Evolutionary conservation across 2,797 vertebrate genomes (phyloP), one percentile per base, ranked within the genome.

Genomic region (Sciurus carolinensis): DNA sequence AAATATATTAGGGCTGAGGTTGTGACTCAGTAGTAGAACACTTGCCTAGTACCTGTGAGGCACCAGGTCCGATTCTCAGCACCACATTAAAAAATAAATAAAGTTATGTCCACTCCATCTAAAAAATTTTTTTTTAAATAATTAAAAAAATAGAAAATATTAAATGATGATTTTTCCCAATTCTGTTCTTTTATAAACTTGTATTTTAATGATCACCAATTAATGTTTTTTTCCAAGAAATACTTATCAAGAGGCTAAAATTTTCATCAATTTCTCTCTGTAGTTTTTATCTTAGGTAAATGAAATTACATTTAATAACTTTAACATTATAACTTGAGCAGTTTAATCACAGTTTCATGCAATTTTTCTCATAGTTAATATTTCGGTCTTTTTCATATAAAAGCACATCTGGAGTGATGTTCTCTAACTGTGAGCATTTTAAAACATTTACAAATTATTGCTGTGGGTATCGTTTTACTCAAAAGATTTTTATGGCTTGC

Each of bases 251-350:
- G 17, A 73, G 2, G n/a, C 1, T 10, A 17, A 28, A 12, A 15
- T 66, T 87, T 92, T 57, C 7, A 91, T 87, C 9, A 80, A 3
- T 59, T 73, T 91, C 13, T 52, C 39, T 69, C 36, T 91, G 62
- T 50, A 76, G 28, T 0, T 36, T 87, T 47, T 47, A 62, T 36
- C 6, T 75, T 88, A 12, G 6, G 28, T 28, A 77, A 62, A 3
- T 87, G 36, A 62, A 69, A 77, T 80, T 67, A 93, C 91, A n/a
- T 57, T 36, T 80, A 36, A 79, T 77, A 26, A 72, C 90, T 87
- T 81, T 77, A 71, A 71, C 69, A 36, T 62, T n/a, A 54, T 47
- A 84, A 1, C 15, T 59, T 50, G 18, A 92, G 30, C 79, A 66
- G 14, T 80, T 75, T 54, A 94, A 77, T 59, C 11, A 75, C 4